phyloP scores from a whole-genome alignment of 1,140 invertebrate species.

The Lethrus apterus region DNA sequence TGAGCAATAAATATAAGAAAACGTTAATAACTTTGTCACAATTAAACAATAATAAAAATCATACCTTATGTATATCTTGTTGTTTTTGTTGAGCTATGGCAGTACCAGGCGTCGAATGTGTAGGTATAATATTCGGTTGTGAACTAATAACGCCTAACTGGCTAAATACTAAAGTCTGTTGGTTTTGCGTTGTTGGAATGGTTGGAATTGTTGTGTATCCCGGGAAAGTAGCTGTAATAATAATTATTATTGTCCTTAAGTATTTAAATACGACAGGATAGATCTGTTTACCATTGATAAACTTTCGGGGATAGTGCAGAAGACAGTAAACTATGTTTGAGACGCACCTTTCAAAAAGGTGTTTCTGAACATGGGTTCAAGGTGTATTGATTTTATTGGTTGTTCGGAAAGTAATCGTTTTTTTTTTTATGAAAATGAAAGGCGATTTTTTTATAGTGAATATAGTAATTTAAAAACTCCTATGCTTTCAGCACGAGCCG shows the following conservation, averaged over 20 bases:
- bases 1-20: no score
- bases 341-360: no score
- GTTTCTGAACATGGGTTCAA: no score
- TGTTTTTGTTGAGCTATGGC: conserved; percentile 42
- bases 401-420: no score
- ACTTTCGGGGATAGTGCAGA: not conserved
- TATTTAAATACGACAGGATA: not conserved
- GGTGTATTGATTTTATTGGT: no score
- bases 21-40: no score
- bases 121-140: conserved; percentile 56
- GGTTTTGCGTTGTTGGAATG: conserved; percentile 66
- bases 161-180: conserved; percentile 72
- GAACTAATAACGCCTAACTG: conserved; percentile 67
- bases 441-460: no score
- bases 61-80: conserved; percentile 47
- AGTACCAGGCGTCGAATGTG: conserved; percentile 39
- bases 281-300: not conserved
- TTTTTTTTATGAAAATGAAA: no score
- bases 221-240: conserved; percentile 50
- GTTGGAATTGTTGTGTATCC: conserved; percentile 67
- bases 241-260: no score
- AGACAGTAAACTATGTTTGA: not conserved
- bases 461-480: no score
- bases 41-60: conserved; percentile 24
- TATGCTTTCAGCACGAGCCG: no score